Percentiles rank a stretch among this genome's conserved stretches.
These are phyloP conservation scores for Lampropteryx suffumata DNA, from an alignment of 2,888 invertebrate genomes.

Conservation along the genomic window DNA sequence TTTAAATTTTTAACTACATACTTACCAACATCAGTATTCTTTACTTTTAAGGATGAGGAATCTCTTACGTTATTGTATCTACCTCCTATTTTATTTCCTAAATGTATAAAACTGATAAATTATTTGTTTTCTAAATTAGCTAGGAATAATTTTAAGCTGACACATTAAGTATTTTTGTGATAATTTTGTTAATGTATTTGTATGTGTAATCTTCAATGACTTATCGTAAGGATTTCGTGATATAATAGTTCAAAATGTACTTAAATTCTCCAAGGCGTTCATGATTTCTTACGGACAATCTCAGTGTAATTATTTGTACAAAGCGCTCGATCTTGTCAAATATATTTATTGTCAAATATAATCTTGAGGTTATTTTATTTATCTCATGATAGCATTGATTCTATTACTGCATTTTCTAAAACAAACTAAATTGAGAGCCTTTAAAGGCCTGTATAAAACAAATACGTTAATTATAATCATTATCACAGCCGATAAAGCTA, in stretches of 20 bases:
- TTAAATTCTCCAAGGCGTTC: constrained; percentile 19
- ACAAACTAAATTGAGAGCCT: too few species aligned
- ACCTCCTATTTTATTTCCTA: constrained; percentile 77
- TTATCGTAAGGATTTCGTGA: constrained; percentile 20
- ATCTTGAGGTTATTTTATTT: constrained; percentile 56
- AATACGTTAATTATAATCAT: constrained; percentile 39
- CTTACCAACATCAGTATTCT: constrained; percentile 78
- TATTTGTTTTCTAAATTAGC: constrained; percentile 63
- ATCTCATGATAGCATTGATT: constrained; percentile 38
- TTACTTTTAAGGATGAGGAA: constrained; percentile 66
- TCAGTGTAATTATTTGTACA: constrained; percentile 71
- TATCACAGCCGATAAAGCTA: constrained; percentile 52
- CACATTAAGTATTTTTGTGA: constrained; percentile 65
- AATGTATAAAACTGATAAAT: constrained; percentile 58
- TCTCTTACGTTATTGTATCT: constrained; percentile 75
- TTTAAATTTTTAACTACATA: constrained; percentile 41
- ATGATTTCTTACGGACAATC: constrained; percentile 28
- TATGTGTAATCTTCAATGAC: constrained; percentile 35
- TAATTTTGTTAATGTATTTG: constrained; percentile 52
- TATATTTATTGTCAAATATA: constrained; percentile 81
- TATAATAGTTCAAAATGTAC: constrained; percentile 21
- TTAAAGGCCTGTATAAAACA: constrained; percentile 39
- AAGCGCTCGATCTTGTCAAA: constrained; percentile 80
- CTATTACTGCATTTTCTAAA: too few species aligned
- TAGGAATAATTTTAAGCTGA: constrained; percentile 34